These are phyloP conservation scores for Chaitophorus viminalis DNA, from an alignment of 2,888 invertebrate species.

Conservation along the genomic window DNA sequence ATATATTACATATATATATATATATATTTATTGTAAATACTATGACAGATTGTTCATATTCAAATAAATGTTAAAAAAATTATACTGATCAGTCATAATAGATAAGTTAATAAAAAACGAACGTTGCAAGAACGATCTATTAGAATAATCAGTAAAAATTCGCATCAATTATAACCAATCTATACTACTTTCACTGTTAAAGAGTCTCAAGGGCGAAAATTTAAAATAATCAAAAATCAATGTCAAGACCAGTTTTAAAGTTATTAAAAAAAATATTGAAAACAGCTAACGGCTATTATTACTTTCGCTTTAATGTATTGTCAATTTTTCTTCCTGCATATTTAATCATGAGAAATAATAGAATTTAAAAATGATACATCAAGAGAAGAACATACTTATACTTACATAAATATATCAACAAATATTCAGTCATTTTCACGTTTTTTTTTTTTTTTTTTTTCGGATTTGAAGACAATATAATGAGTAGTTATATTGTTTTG, in stretches of 20 bases:
- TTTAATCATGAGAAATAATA: conserved; percentile 25
- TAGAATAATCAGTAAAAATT: neutral
- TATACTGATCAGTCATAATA: no score
- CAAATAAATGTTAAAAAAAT: no score
- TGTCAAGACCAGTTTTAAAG: conserved; percentile 53
- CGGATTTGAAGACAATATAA: neutral
- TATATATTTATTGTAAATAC: no score
- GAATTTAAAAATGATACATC: neutral
- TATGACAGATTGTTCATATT: no score
- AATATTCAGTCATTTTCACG: neutral
- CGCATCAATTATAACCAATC: conserved; percentile 11
- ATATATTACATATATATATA: no score
- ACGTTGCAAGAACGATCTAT: neutral
- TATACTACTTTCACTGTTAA: conserved; percentile 39
- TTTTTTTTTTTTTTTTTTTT: no score
- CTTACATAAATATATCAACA: neutral
- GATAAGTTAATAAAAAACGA: no score
- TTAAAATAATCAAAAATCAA: conserved; percentile 43
- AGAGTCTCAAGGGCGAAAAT: conserved; percentile 26
- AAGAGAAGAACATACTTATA: neutral
- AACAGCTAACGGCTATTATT: neutral
- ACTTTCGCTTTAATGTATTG: conserved; percentile 46
- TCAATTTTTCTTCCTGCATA: conserved; percentile 19
- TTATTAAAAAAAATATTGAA: neutral
- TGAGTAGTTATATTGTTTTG: neutral